Evolutionary conservation across 2,888 invertebrate genomes (phyloP), one percentile per base, ranked within the genome.

Genomic region (Sceliomorpha sp.): DNA sequence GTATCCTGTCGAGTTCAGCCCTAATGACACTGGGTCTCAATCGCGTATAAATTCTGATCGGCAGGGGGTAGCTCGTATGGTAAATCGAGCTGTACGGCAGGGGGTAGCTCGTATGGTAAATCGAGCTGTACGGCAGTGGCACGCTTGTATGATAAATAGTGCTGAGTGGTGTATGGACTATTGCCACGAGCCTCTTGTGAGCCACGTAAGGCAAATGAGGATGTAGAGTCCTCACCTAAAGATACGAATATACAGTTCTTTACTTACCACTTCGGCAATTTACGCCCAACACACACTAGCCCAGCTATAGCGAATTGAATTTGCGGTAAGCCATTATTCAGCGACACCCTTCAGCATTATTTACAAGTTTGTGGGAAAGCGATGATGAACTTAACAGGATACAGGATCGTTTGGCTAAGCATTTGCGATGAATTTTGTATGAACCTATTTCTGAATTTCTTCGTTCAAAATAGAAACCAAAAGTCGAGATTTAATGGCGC

Each of bases 121-220:
- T n/a, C n/a, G n/a, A n/a, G n/a, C 82, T 82, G 76, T 88, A 82
- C 59, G 88, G 87, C 76, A 85, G n/a, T n/a, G n/a, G n/a, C n/a
- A n/a, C 69, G 60, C 83, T 79, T 44, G 83, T 64, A 70, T 86
- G 80, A 80, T 88, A 87, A 75, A 82, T 76, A 71, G 76, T 79
- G 74, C 81, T 85, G 73, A 82, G 59, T 64, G 88, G 88, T 72
- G 86, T 76, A 73, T 86, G 87, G 74, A 85, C 73, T 63, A 87
- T 72, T 44, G 81, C 80, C 75, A 86, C 86, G 76, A 89, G 85
- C 81, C 84, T 84, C 85, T 88, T 88, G 85, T 89, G 89, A 37
- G 88, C 89, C 80, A 87, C 76, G 79, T 88, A 88, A 58, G 89
- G 89, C 82, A 89, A 79, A 53, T 83, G 82, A 80, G 88, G 88